phyloP scores from a whole-genome alignment of 2,888 invertebrate species.

The Polymixis flavicincta region DNA sequence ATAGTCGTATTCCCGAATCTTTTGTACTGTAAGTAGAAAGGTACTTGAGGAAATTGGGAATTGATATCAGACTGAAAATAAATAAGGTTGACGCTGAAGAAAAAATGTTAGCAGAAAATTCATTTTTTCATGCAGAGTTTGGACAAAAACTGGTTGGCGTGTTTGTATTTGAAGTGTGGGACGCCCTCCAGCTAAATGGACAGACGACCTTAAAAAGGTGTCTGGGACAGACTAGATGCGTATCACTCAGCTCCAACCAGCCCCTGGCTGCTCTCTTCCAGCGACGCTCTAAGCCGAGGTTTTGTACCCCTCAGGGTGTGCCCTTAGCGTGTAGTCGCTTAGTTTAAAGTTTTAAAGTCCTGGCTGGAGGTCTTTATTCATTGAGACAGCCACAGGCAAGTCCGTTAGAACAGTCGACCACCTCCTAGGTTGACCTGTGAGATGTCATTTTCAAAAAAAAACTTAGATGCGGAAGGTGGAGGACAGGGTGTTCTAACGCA shows the following conservation, averaged over 20 bases:
- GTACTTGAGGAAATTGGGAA: conserved; percentile 45
- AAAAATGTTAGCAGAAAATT: conserved; percentile 1
- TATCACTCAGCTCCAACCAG: no score
- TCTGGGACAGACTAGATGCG: not conserved
- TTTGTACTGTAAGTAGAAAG: conserved; percentile 35
- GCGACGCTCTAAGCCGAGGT: no score
- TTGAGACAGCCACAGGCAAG: no score
- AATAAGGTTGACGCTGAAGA: conserved; percentile 38
- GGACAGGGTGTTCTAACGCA: not conserved
- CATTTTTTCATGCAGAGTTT: not conserved
- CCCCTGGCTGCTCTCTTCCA: no score
- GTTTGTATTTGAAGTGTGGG: not conserved
- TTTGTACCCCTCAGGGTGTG: no score
- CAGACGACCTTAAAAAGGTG: not conserved
- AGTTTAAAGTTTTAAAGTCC: no score
- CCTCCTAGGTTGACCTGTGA: no score
- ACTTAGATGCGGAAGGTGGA: not conserved
- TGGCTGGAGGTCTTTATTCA: no score
- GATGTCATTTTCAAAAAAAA: no score
- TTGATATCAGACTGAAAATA: conserved; percentile 40
- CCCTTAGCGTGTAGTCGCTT: no score
- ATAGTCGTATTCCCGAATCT: conserved; percentile 47
- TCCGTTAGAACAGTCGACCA: no score
- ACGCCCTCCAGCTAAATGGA: not conserved
- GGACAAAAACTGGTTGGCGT: not conserved